These are phyloP conservation scores for Chelonus formosanus DNA, from an alignment of 2,888 invertebrate genomes.

Conservation along the genomic window DNA sequence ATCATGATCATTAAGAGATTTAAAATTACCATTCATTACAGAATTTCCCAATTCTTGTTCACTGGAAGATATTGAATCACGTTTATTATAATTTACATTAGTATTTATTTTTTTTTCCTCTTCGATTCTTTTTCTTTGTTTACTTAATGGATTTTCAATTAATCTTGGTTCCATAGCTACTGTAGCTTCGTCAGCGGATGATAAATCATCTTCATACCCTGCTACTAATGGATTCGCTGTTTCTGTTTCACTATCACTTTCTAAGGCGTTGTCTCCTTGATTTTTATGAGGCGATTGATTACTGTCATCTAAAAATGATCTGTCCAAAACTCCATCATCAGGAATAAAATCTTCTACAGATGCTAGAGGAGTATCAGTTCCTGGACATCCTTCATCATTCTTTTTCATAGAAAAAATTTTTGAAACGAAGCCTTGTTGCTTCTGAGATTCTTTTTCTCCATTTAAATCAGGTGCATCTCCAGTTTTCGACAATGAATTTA, in stretches of 20 bases:
- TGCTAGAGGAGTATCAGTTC: conserved; percentile 53
- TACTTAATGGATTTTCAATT: conserved; percentile 59
- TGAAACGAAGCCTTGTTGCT: conserved; percentile 55
- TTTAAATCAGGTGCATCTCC: conserved; percentile 40
- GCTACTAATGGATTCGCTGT: conserved; percentile 82
- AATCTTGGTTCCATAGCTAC: conserved; percentile 50
- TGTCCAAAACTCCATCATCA: conserved; percentile 77
- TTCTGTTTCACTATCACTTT: conserved; percentile 72
- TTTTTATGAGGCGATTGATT: conserved; percentile 60
- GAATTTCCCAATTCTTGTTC: conserved; percentile 56
- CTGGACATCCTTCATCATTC: conserved; percentile 43
- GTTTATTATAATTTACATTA: conserved; percentile 41
- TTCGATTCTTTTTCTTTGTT: conserved; percentile 54
- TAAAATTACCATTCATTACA: conserved; percentile 29
- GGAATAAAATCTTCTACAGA: conserved; percentile 79
- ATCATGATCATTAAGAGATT: conserved; percentile 45
- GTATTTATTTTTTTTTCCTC: conserved; percentile 18
- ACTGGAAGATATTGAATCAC: conserved; percentile 59
- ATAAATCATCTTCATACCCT: conserved; percentile 84
- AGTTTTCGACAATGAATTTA: conserved; percentile 38
- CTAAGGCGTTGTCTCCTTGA: conserved; percentile 25
- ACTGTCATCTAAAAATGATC: conserved; percentile 78
- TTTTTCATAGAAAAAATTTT: conserved; percentile 60
- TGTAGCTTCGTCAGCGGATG: conserved; percentile 70
- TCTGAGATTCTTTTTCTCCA: conserved; percentile 48